Conservation (phyloP, 2,888 invertebrate genomes). For the Drosophila hawaiiensis region DNA sequence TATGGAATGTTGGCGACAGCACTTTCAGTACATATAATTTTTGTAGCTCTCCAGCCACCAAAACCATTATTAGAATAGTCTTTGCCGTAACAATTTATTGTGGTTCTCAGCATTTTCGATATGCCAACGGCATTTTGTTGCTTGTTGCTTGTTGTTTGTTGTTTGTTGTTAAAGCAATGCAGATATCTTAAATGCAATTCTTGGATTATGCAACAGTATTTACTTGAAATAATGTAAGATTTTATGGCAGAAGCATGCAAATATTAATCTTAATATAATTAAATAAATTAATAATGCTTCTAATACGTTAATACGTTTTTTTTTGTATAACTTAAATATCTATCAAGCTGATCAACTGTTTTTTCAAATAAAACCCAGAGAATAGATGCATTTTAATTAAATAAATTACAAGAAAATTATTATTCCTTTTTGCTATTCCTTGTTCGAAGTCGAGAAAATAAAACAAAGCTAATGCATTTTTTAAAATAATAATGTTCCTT, state of each 20-base stretch:
- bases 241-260: background rate
- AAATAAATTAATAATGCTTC: background rate
- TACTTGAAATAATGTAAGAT: background rate
- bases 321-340: background rate
- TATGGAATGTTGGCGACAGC: background rate
- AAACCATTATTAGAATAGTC: slow-evolving; percentile 23
- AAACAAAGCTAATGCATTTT: background rate
- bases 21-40: slow-evolving; percentile 7
- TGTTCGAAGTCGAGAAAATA: background rate
- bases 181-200: background rate
- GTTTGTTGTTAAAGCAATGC: background rate
- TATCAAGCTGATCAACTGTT: background rate
- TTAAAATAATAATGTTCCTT: background rate
- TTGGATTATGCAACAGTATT: background rate
- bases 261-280: background rate
- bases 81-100: slow-evolving; percentile 25
- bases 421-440: background rate
- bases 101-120: slow-evolving; percentile 18
- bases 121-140: slow-evolving; percentile 17
- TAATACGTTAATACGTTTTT: background rate
- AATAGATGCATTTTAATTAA: background rate
- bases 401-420: background rate
- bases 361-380: no score
- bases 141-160: slow-evolving; percentile 2
- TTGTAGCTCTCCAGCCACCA: background rate